Evolutionary conservation across 2,113 vertebrate genomes (phyloP).

Genomic region (Rhinichthys klamathensis): DNA sequence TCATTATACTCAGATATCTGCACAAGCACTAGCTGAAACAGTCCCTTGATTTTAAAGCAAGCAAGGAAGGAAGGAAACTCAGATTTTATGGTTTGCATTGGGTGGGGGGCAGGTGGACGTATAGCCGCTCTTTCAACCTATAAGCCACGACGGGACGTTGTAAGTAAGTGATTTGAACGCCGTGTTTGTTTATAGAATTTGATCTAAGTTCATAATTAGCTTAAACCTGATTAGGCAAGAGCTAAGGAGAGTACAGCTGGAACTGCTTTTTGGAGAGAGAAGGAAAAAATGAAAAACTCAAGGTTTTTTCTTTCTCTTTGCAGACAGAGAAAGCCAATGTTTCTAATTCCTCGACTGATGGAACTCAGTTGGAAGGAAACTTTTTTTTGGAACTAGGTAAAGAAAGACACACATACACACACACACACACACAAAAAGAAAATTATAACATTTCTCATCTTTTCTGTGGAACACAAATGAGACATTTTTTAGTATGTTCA

Average conservation of each 20-base stretch:
- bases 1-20: constrained; percentile 10
- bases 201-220: constrained; percentile 62
- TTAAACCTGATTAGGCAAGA: constrained; percentile 61
- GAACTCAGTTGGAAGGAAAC: constrained; percentile 19
- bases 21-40: neutral
- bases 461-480: neutral
- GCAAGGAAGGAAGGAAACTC: constrained; percentile 31
- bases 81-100: constrained; percentile 24
- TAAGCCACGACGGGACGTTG: constrained; percentile 41
- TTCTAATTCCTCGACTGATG: constrained; percentile 47
- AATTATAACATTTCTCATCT: neutral
- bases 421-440: neutral
- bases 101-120: constrained; percentile 11
- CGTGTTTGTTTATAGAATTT: constrained; percentile 65
- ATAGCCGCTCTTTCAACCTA: constrained; percentile 36
- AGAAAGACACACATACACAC: neutral
- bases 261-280: constrained; percentile 48
- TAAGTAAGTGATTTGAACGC: constrained; percentile 54
- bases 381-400: neutral
- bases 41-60: constrained; percentile 2
- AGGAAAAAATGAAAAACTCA: constrained; percentile 20
- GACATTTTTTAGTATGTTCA: neutral
- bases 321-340: constrained; percentile 45
- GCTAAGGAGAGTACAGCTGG: constrained; percentile 53
- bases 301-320: constrained; percentile 4